Evolutionary conservation across 2,797 vertebrate genomes (phyloP).

Genomic region (Parauchenoglanis ngamensis): DNA sequence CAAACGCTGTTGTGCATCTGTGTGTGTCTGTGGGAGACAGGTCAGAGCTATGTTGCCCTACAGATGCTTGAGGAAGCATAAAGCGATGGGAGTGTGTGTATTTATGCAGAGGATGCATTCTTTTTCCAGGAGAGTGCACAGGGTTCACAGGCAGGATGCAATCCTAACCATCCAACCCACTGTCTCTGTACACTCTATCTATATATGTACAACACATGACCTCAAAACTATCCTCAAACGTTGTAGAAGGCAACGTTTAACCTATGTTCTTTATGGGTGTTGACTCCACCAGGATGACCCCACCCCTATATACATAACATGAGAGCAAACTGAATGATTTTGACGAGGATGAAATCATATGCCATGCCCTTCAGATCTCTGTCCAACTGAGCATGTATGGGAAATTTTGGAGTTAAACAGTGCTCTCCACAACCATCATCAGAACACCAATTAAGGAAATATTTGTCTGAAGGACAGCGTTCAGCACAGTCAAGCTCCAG

Average conservation of each 20-base stretch:
- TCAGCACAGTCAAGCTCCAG: not conserved
- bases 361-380: not conserved
- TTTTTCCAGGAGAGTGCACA: constrained; percentile 69
- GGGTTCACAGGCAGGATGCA: constrained; percentile 64
- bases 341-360: not conserved
- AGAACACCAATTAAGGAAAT: not conserved
- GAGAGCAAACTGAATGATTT: not conserved
- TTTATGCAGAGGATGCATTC: constrained; percentile 71
- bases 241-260: not conserved
- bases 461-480: not conserved
- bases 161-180: constrained; percentile 50
- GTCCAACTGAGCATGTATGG: not conserved
- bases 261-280: not conserved
- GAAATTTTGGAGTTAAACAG: not conserved
- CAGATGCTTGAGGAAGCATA: constrained; percentile 40
- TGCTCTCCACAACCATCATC: not conserved
- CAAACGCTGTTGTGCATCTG: constrained; percentile 12
- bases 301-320: not conserved
- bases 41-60: constrained; percentile 37
- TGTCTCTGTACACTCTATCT: not conserved
- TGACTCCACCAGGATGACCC: not conserved
- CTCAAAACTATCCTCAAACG: not conserved
- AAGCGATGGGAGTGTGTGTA: constrained; percentile 37
- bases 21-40: constrained; percentile 20
- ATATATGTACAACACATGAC: not conserved